Evolutionary conservation across 1,140 invertebrate species (phyloP).

Genomic region (Oryctes rhinoceros): DNA sequence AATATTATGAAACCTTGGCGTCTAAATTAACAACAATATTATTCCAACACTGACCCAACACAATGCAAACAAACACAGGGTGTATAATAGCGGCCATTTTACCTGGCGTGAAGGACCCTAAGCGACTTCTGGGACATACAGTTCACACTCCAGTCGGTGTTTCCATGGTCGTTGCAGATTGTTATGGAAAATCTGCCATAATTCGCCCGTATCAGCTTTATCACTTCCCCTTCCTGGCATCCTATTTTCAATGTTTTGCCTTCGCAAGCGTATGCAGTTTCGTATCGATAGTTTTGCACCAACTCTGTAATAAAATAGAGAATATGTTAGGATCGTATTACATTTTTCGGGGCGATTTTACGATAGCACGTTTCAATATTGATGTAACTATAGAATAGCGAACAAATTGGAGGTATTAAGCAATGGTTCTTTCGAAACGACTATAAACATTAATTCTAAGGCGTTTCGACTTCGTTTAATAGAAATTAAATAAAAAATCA

Average conservation of each 20-base stretch:
- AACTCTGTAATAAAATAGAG: constrained; percentile 58
- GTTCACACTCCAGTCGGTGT: constrained; percentile 96
- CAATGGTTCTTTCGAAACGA: no score
- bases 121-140: constrained; percentile 89
- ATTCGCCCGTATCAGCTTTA: constrained; percentile 92
- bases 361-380: no score
- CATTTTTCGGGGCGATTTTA: no score
- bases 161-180: constrained; percentile 95
- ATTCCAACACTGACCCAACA: neutral
- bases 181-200: constrained; percentile 95
- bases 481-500: no score
- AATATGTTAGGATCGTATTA: constrained; percentile 15
- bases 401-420: no score
- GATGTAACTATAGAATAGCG: no score
- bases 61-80: constrained; percentile 10
- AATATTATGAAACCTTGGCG: neutral
- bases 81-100: constrained; percentile 53
- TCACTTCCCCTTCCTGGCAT: constrained; percentile 86
- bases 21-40: neutral
- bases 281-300: constrained; percentile 75
- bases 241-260: constrained; percentile 87
- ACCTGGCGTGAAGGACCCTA: constrained; percentile 82
- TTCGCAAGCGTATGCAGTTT: constrained; percentile 93
- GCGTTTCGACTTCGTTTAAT: no score
- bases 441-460: no score